A percentile compares a stretch with the other conserved stretches of the same genome.
Evolutionary conservation across 2,888 invertebrate genomes (phyloP).

Genomic region (Leucophora obtusa): DNA sequence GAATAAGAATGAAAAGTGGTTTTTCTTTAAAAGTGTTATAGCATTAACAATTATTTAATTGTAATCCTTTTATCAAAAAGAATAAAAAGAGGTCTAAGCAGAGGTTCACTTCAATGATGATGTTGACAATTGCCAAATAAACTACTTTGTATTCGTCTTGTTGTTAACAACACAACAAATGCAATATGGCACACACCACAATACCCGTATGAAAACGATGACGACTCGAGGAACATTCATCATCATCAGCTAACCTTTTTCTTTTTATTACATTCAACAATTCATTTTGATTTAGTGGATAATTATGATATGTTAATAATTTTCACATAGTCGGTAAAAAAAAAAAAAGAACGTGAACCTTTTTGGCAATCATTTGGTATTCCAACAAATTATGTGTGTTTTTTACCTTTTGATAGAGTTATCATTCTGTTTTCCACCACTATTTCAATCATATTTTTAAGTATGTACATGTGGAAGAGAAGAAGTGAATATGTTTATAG

Average conservation of each 20-base stretch:
- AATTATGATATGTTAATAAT: conserved; percentile 59
- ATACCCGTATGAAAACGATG: neutral
- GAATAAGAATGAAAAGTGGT: conserved; percentile 47
- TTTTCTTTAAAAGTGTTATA: conserved; percentile 58
- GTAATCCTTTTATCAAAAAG: conserved; percentile 50
- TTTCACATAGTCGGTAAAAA: conserved; percentile 31
- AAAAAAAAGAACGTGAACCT: conserved; percentile 71
- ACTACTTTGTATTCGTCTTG: conserved; percentile 52
- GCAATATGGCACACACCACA: conserved; percentile 62
- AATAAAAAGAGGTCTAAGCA: neutral
- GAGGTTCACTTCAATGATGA: conserved; percentile 58
- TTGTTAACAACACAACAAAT: conserved; percentile 25
- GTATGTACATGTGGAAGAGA: neutral
- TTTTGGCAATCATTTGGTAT: conserved; percentile 69
- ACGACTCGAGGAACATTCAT: neutral
- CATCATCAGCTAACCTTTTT: conserved; percentile 2
- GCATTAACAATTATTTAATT: conserved; percentile 42
- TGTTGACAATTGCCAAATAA: conserved; percentile 66
- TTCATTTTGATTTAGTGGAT: conserved; percentile 56
- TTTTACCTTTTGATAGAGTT: conserved; percentile 32
- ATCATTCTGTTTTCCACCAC: conserved; percentile 27
- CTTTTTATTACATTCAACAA: neutral
- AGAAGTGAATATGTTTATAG: conserved; percentile 37
- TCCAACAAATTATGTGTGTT: neutral
- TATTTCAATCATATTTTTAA: neutral